Percentiles rank a stretch among this genome's conserved stretches.
phyloP scores from a whole-genome alignment of 1,140 invertebrate species.

The Stegodyphus mimosarum region DNA sequence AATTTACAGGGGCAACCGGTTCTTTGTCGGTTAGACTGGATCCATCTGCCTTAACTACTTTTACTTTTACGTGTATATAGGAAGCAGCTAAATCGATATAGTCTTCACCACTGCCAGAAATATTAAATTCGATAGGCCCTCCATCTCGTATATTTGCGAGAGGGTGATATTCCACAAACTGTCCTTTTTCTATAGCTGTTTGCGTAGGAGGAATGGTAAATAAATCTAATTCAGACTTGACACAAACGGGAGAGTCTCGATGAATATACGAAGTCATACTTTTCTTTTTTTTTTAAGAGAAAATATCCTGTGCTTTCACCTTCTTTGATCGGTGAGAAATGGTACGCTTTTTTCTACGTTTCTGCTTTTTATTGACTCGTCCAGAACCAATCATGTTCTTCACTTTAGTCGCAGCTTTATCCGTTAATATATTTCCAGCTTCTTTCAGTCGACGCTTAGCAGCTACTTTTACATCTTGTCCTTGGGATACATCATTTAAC shows the following conservation, averaged over 20 bases:
- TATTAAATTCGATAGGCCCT: conserved; percentile 1
- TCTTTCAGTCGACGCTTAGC: conserved; percentile 11
- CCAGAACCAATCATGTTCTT: conserved; percentile 7
- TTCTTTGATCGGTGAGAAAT: neutral
- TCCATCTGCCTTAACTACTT: neutral
- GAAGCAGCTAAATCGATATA: neutral
- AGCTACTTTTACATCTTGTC: conserved; percentile 3
- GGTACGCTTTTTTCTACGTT: neutral
- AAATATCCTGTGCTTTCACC: conserved; percentile 13
- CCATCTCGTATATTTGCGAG: conserved; percentile 8
- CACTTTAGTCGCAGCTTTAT: neutral
- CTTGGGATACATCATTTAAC: neutral
- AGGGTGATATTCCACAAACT: conserved; percentile 12
- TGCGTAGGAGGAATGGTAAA: neutral
- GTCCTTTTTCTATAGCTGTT: conserved; percentile 3
- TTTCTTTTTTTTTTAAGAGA: neutral
- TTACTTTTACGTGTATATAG: conserved; percentile 11
- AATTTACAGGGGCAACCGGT: neutral
- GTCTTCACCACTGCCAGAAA: conserved; percentile 4
- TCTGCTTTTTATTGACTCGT: neutral
- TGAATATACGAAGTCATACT: neutral
- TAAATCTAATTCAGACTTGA: neutral
- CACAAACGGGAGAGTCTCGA: neutral
- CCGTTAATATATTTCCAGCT: neutral
- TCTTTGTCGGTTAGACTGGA: neutral